Conservation (phyloP, 2,113 vertebrate genomes). For the Pelecanus crispus region DNA sequence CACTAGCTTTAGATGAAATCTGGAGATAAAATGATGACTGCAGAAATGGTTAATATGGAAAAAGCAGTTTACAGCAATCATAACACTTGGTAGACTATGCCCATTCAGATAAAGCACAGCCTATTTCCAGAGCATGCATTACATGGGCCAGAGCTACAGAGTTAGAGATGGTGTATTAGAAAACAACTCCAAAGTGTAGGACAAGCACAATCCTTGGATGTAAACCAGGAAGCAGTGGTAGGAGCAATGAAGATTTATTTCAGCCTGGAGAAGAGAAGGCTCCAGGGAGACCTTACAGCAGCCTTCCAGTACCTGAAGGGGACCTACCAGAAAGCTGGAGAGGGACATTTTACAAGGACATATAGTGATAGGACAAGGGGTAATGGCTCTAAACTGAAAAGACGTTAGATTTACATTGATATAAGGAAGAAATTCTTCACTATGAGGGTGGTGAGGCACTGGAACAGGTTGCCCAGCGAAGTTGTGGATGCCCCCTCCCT, state of each 20-base stretch:
- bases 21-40: background rate
- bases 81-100: background rate
- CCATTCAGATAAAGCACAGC: background rate
- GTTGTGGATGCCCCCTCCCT: background rate
- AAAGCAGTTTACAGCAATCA: background rate
- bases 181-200: background rate
- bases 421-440: background rate
- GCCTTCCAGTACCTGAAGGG: background rate
- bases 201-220: background rate
- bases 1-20: background rate
- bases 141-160: background rate
- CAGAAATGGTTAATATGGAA: background rate
- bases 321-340: background rate
- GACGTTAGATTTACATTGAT: background rate
- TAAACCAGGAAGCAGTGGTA: background rate
- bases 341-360: background rate
- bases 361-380: background rate
- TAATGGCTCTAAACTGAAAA: background rate
- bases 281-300: background rate
- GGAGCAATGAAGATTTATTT: background rate
- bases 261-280: background rate
- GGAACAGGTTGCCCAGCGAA: background rate
- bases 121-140: background rate
- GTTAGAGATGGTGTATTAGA: background rate
- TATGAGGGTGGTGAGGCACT: background rate